Percentiles rank a stretch among this genome's conserved stretches.
phyloP scores from a whole-genome alignment of 2,888 invertebrate genomes.

The Automeris io region DNA sequence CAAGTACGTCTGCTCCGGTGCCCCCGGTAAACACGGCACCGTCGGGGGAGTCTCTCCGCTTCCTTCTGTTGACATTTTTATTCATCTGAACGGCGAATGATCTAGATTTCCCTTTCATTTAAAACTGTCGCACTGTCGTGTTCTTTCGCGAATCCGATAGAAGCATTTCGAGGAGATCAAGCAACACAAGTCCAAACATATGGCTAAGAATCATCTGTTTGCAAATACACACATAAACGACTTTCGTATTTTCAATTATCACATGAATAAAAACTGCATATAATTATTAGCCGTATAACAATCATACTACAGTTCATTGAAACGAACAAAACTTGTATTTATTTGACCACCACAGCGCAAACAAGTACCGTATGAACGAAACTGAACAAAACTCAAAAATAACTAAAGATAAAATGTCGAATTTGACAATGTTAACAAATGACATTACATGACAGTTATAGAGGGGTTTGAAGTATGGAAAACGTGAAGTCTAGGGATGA shows the following conservation, averaged over 20 bases:
- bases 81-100: conserved; percentile 73
- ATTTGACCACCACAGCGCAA: conserved; percentile 40
- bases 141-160: conserved; percentile 26
- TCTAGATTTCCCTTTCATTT: conserved; percentile 63
- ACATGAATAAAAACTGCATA: conserved; percentile 29
- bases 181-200: conserved; percentile 57
- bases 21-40: conserved; percentile 68
- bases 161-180: conserved; percentile 32
- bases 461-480: neutral
- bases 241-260: conserved; percentile 33
- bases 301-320: conserved; percentile 24
- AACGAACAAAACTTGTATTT: conserved; percentile 24
- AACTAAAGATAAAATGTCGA: conserved; percentile 30
- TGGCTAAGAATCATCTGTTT: conserved; percentile 67
- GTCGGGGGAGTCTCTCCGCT: conserved; percentile 77
- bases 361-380: conserved; percentile 29
- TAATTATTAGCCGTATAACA: conserved; percentile 21
- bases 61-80: conserved; percentile 82
- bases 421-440: conserved; percentile 3
- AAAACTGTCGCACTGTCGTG: conserved; percentile 44
- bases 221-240: conserved; percentile 57
- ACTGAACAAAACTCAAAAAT: conserved; percentile 40
- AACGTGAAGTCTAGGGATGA: neutral
- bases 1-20: conserved; percentile 71
- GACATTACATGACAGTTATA: neutral